Base-by-base conservation (phyloP, 1,140 invertebrate species). In the Saxidomus purpurata region DNA sequence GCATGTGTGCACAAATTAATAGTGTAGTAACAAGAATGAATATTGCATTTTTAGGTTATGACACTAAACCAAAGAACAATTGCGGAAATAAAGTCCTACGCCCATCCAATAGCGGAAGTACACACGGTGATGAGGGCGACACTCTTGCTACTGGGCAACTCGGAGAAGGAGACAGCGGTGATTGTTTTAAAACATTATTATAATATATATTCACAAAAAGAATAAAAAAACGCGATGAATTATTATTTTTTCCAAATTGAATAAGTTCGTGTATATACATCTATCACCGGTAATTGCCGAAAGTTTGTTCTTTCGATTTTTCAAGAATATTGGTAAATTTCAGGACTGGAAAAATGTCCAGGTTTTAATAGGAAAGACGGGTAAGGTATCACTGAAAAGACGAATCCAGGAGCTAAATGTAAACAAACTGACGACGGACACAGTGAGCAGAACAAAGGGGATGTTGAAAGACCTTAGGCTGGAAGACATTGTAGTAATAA, bases 261-360 rank as follows among this genome's bases (percentile, higher is more conserved):
- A n/a, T n/a, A n/a, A n/a, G n/a, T n/a, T n/a, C n/a, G n/a, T n/a
- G n/a, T n/a, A n/a, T n/a, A n/a, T n/a, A n/a, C n/a, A n/a, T n/a
- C n/a, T n/a, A n/a, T n/a, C n/a, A n/a, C n/a, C n/a, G n/a, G n/a
- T n/a, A n/a, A n/a, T n/a, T n/a, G n/a, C n/a, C n/a, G n/a, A n/a
- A n/a, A n/a, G n/a, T n/a, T n/a, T n/a, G n/a, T n/a, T n/a, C n/a
- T n/a, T n/a, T n/a, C n/a, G n/a, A n/a, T n/a, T n/a, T n/a, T n/a
- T n/a, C n/a, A n/a, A n/a, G n/a, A n/a, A n/a, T n/a, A n/a, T n/a
- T n/a, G n/a, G n/a, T n/a, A n/a, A n/a, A 49, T 43, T 81, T 19
- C 69, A 95, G 95, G 91, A 92, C 19, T 95, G 95, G 95, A 91
- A 89, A 47, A 92, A 92, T 76, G 91, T 95, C 1, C 93, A 93